Evolutionary conservation across 2,113 vertebrate species (phyloP).

Genomic region (Rhea pennata): DNA sequence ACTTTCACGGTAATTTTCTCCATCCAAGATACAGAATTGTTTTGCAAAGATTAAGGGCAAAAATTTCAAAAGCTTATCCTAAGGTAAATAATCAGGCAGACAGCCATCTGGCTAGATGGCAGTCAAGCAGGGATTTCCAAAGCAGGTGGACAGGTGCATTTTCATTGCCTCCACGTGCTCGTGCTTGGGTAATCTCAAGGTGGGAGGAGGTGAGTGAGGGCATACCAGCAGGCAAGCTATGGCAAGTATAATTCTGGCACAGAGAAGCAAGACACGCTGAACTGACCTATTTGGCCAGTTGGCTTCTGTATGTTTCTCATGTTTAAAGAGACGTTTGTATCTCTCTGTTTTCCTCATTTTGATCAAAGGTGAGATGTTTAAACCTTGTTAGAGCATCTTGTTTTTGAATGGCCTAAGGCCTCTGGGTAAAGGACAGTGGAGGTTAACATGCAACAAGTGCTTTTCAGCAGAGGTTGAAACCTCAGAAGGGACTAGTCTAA

Average conservation of each 20-base stretch:
- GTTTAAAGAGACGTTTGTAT: neutral
- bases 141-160: neutral
- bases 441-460: neutral
- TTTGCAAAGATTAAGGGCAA: neutral
- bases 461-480: neutral
- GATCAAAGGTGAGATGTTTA: neutral
- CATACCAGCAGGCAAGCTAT: neutral
- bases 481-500: neutral
- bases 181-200: neutral
- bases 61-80: neutral
- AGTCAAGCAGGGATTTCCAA: neutral
- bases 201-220: neutral
- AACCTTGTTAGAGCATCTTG: neutral
- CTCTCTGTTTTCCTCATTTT: neutral
- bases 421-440: neutral
- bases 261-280: neutral
- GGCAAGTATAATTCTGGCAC: neutral
- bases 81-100: neutral
- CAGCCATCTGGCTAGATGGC: neutral
- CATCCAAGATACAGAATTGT: neutral
- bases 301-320: neutral
- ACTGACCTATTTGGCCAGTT: neutral
- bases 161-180: neutral
- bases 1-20: neutral
- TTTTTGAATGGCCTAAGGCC: neutral